Evolutionary conservation across 2,888 invertebrate genomes (phyloP), one percentile per base, ranked within the genome.

Genomic region (Zelleria hepariella): DNA sequence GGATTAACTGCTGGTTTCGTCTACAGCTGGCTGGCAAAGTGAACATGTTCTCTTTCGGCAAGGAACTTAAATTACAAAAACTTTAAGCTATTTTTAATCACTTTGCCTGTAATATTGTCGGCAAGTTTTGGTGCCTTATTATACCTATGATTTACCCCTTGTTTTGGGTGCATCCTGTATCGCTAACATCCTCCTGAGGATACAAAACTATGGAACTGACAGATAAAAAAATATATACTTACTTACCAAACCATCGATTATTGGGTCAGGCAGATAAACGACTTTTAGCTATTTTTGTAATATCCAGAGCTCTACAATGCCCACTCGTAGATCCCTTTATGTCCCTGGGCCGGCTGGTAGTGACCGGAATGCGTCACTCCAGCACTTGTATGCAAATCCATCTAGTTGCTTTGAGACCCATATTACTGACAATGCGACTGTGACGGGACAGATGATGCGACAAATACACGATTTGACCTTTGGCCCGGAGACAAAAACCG

Each of bases 341-440:
- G 32, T 42, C 32, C 10, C 32, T 15, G 32, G 15, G 8, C 20
- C 26, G 57, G 49, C 57, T 51, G 20, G 57, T 51, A 66, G 64
- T 68, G 70, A 68, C 69, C 73, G 68, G 66, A 70, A 69, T 73
- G 66, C 69, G 73, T 71, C 72, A 73, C 63, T 67, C 58, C 65
- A 42, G 57, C 61, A 65, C 66, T 69, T 67, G 67, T 70, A 73
- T 75, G 74, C 70, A 73, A 75, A 77, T 73, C 52, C 55, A 27
- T 47, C 42, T 51, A n/a, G 62, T 60, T 61, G 60, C 62, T 49
- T 42, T 32, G 42, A 27, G 55, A 60, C 52, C 42, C n/a, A n/a
- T n/a, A n/a, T 58, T 47, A 57, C 15, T 2, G 42, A 23, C 59
- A 58, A 18, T 15, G 55, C 59, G 18, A 24, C 42, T 27, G 32